These are phyloP conservation scores for Vanessa tameamea DNA, from an alignment of 1,140 invertebrate genomes.

Conservation along the genomic window DNA sequence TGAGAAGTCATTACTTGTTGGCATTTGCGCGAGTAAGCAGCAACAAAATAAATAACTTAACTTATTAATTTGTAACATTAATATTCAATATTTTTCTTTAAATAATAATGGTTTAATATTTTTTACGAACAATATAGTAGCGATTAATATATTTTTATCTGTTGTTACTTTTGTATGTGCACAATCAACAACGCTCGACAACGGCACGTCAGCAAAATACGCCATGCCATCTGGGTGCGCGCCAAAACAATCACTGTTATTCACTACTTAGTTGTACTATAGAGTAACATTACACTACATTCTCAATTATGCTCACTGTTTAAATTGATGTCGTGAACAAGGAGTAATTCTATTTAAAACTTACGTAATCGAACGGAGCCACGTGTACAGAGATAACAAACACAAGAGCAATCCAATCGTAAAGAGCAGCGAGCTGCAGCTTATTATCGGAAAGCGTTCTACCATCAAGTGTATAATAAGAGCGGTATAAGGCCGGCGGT, in stretches of 20 bases:
- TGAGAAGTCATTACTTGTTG: conserved; percentile 5
- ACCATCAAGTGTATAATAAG: conserved; percentile 14
- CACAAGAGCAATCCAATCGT: conserved; percentile 1
- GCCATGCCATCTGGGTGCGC: conserved; percentile 65
- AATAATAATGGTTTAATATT: too few species aligned
- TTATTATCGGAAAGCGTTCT: conserved; percentile 12
- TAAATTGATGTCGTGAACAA: conserved; percentile 4
- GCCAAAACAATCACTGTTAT: conserved; percentile 78
- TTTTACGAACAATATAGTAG: too few species aligned
- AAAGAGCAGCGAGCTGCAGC: not conserved
- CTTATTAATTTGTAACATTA: too few species aligned
- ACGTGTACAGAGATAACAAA: conserved; percentile 5
- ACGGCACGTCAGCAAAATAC: conserved; percentile 59
- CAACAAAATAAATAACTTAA: too few species aligned
- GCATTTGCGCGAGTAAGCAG: not conserved
- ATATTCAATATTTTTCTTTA: too few species aligned
- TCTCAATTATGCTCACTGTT: conserved; percentile 7
- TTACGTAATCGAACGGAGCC: not conserved
- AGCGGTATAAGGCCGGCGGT: conserved; percentile 11
- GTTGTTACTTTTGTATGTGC: not conserved
- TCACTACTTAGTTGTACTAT: conserved; percentile 62
- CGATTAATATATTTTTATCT: conserved; percentile 1
- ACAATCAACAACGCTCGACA: conserved; percentile 25
- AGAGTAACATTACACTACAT: conserved; percentile 41
- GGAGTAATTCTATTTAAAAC: not conserved